Base-by-base conservation (phyloP, 2,888 invertebrate species). In the Apotomis turbidana region DNA sequence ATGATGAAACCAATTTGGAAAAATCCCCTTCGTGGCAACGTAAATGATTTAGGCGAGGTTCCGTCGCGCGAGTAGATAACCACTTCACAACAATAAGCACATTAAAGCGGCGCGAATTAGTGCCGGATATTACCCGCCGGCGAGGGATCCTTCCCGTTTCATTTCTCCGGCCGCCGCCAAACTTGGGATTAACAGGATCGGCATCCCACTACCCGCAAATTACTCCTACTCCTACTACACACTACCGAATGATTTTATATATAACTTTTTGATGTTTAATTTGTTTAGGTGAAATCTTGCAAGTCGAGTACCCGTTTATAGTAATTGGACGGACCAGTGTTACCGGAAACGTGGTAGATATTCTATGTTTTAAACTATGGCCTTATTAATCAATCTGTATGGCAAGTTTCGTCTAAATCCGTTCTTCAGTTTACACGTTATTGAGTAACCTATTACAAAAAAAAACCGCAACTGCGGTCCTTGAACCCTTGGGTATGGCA, bases 151-250 rank as follows among this genome's bases (percentile, higher is more conserved):
- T 70, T 70, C 62, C 57, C 60, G 68, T 41, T 59, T 52, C 59
- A 58, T 46, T 60, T 54, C 60, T 60, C 59, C 41, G 54, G 64
- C 55, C 5, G 15, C 54, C 38, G 59, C 13, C 62, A 46, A 70
- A 62, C 55, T 70, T 62, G 46, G 62, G 62, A 70, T 70, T 70
- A 70, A 55, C 55, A 44, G 52, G 49, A 62, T 62, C 61, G 49
- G n/a, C 51, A 52, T 55, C 27, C 38, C 44, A 12, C 57, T 38
- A 46, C 44, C 62, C 38, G 27, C 49, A 49, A 61, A 46, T 57
- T 62, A 62, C 13, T 62, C 55, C 49, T 59, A 0, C 27, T 27
- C 27, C 27, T 27, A 2, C 27, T 27, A 27, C 27, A 15, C 15
- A 15, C 15, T 15, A 15, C 15, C 15, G 10, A 49, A 49, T 54